Conservation (phyloP, 1,140 invertebrate species). For the Habropoda laboriosa region DNA sequence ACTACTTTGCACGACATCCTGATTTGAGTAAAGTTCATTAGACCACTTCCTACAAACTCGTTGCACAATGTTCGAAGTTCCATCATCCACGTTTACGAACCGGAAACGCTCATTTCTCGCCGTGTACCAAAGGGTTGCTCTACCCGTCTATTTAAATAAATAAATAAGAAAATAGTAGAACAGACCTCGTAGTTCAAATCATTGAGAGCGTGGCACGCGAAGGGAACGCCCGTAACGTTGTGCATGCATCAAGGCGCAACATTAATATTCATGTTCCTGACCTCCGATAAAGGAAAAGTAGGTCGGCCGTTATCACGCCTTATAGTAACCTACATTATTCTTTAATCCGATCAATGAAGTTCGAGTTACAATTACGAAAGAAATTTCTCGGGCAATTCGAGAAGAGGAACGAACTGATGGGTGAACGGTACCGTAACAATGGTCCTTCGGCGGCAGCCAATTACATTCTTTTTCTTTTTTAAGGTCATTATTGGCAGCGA, state of each 20-base stretch:
- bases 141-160: no score
- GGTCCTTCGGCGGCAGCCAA: slow-evolving; percentile 38
- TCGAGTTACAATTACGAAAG: no score
- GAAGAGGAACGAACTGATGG: no score
- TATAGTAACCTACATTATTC: neutral
- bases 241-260: neutral
- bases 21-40: no score
- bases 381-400: no score
- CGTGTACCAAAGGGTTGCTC: no score
- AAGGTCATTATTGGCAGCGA: slow-evolving; percentile 44
- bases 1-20: no score
- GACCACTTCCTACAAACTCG: no score
- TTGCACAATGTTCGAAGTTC: no score
- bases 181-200: neutral
- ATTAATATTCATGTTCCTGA: slow-evolving; percentile 32
- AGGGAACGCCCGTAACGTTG: neutral
- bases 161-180: no score
- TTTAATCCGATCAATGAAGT: no score
- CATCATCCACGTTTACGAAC: neutral
- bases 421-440: neutral
- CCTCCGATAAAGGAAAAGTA: slow-evolving; percentile 25
- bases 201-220: neutral
- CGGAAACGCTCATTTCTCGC: no score
- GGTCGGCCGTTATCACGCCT: slow-evolving; percentile 17
- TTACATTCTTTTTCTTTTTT: slow-evolving; percentile 32